Percentiles rank a stretch among this genome's conserved stretches.
These are phyloP conservation scores for Craterocephalus amniculus DNA, from an alignment of 2,797 vertebrate species.

Conservation along the genomic window DNA sequence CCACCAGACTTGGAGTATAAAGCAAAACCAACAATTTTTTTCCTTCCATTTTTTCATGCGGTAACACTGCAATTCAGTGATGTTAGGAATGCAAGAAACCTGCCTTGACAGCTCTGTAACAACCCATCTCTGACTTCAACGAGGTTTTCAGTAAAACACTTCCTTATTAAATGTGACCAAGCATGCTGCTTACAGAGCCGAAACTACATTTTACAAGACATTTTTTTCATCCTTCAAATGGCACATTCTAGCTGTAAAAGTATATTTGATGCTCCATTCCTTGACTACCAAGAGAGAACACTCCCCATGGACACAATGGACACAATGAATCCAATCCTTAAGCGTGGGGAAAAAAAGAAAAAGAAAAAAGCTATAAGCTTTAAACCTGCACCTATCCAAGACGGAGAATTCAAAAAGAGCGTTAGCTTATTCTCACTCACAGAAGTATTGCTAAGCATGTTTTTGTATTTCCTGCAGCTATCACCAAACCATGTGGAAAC, in stretches of 20 bases:
- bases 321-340: conserved; percentile 38
- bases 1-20: not conserved
- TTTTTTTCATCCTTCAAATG: conserved; percentile 23
- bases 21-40: not conserved
- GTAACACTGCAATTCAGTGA: conserved; percentile 7
- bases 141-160: conserved; percentile 23
- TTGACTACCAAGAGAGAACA: conserved; percentile 35
- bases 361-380: conserved; percentile 29
- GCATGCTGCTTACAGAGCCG: conserved; percentile 35
- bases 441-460: conserved; percentile 20
- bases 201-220: conserved; percentile 20
- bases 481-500: conserved; percentile 18
- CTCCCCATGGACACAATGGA: conserved; percentile 50
- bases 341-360: conserved; percentile 37
- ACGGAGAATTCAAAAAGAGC: conserved; percentile 29
- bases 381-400: conserved; percentile 32
- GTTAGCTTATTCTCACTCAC: conserved; percentile 39
- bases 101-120: conserved; percentile 36
- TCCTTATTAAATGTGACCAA: conserved; percentile 30
- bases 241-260: conserved; percentile 38
- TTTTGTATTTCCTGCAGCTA: conserved; percentile 17
- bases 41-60: conserved; percentile 4
- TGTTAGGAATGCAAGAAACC: conserved; percentile 5
- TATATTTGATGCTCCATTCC: conserved; percentile 32
- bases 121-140: conserved; percentile 34